These are phyloP conservation scores for Saccopteryx bilineata DNA, from an alignment of 2,113 vertebrate genomes.

Conservation along the genomic window DNA sequence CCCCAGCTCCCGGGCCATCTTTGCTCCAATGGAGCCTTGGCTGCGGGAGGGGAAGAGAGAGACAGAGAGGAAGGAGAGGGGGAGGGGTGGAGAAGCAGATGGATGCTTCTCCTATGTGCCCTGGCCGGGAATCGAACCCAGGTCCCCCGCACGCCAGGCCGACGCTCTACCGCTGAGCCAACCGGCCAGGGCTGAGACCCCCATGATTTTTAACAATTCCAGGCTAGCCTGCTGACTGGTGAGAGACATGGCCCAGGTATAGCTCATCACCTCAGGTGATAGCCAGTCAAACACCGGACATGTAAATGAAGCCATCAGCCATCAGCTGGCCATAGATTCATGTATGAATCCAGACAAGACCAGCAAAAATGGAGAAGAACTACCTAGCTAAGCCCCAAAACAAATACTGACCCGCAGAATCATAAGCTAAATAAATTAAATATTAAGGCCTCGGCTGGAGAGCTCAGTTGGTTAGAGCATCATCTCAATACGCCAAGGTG, in stretches of 20 bases:
- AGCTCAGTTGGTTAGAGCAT: no score
- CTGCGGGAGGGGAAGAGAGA: no score
- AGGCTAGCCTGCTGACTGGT: background rate
- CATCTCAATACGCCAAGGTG: no score
- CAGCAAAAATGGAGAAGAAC: background rate
- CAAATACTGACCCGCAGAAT: slow-evolving; percentile 20
- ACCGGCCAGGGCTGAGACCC: no score
- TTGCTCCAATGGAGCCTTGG: no score
- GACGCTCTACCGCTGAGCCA: no score
- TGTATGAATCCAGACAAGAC: background rate
- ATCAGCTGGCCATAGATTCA: background rate
- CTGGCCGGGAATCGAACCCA: no score
- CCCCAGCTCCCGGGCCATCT: no score
- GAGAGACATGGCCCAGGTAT: background rate
- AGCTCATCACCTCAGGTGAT: background rate
- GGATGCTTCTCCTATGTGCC: no score
- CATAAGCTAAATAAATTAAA: background rate
- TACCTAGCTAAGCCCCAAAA: background rate
- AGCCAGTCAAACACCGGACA: background rate
- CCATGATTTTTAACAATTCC: background rate
- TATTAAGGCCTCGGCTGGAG: background rate
- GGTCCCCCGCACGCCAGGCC: no score
- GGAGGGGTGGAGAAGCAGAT: no score
- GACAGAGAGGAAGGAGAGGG: no score
- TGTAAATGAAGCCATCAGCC: background rate